A percentile compares a stretch with the other conserved stretches of the same genome.
Conservation (phyloP, 1,140 invertebrate genomes). For the silkworm (Bombyx mori) region DNA sequence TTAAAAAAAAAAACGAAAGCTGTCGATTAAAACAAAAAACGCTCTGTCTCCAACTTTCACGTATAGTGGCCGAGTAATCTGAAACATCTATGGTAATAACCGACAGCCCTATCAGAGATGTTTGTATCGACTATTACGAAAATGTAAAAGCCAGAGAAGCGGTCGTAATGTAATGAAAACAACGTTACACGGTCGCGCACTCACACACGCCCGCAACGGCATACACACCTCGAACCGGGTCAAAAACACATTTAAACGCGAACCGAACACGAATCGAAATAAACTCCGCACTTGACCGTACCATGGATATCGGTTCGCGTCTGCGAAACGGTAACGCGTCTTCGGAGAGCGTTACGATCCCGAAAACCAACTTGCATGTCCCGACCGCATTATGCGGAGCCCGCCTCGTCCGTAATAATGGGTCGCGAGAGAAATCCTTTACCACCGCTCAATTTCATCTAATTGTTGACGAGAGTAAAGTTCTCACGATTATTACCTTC, state of each 20-base stretch:
- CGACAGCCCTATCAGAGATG: conserved; percentile 42
- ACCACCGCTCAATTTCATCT: conserved; percentile 59
- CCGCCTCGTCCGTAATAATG: conserved; percentile 54
- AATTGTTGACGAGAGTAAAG: conserved; percentile 54
- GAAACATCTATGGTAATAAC: conserved; percentile 7
- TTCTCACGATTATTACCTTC: conserved; percentile 65
- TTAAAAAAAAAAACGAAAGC: conserved; percentile 3
- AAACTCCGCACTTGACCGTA: conserved; percentile 62
- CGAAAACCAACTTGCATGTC: conserved; percentile 64
- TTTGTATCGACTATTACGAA: conserved; percentile 62
- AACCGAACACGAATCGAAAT: conserved; percentile 60
- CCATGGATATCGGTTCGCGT: conserved; percentile 53
- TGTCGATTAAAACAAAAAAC: conserved; percentile 3
- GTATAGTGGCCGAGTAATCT: background rate
- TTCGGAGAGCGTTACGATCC: conserved; percentile 62
- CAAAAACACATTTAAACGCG: conserved; percentile 65
- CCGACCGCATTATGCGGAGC: conserved; percentile 51
- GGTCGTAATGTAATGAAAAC: conserved; percentile 65
- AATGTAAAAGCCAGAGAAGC: conserved; percentile 65
- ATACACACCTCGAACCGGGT: conserved; percentile 50
- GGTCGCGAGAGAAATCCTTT: conserved; percentile 55
- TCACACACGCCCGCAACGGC: conserved; percentile 30
- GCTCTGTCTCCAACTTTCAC: background rate
- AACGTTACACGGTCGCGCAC: conserved; percentile 38
- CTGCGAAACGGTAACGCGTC: conserved; percentile 65